phyloP scores from a whole-genome alignment of 2,888 invertebrate species.

The Hirtodrosophila duncani region DNA sequence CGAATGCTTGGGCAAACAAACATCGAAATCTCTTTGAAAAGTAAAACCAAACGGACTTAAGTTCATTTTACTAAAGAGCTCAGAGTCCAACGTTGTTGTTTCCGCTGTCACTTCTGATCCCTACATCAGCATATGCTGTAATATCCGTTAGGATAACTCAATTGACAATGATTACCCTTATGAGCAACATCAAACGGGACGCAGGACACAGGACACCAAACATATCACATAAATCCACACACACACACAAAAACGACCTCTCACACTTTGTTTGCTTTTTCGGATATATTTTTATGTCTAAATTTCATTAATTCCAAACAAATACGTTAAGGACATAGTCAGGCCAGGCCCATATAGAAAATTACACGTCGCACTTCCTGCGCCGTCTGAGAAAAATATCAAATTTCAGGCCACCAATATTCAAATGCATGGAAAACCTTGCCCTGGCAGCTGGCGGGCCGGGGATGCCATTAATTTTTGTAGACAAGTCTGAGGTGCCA shows the following conservation, averaged over 20 bases:
- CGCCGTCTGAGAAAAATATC: constrained; percentile 47
- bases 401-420: constrained; percentile 51
- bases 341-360: constrained; percentile 60
- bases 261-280: constrained; percentile 35
- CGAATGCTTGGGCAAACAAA: constrained; percentile 40
- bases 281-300: constrained; percentile 57
- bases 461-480: constrained; percentile 57
- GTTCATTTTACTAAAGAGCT: constrained; percentile 20
- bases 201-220: constrained; percentile 12
- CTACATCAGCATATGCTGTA: constrained; percentile 40
- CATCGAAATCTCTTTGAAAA: constrained; percentile 18
- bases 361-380: constrained; percentile 55
- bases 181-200: constrained; percentile 35
- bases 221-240: neutral
- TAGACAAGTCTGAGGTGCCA: constrained; percentile 15
- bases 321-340: constrained; percentile 28
- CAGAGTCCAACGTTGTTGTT: constrained; percentile 12
- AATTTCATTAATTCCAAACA: constrained; percentile 69
- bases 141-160: constrained; percentile 61
- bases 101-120: neutral
- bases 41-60: constrained; percentile 17
- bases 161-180: constrained; percentile 65
- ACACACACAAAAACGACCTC: neutral
- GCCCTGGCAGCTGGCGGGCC: constrained; percentile 20
- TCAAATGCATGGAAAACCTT: constrained; percentile 45